Evolutionary conservation across 2,113 vertebrate species (phyloP), one percentile per base, ranked within the genome.

Genomic region (Melanotaenia duboulayi): DNA sequence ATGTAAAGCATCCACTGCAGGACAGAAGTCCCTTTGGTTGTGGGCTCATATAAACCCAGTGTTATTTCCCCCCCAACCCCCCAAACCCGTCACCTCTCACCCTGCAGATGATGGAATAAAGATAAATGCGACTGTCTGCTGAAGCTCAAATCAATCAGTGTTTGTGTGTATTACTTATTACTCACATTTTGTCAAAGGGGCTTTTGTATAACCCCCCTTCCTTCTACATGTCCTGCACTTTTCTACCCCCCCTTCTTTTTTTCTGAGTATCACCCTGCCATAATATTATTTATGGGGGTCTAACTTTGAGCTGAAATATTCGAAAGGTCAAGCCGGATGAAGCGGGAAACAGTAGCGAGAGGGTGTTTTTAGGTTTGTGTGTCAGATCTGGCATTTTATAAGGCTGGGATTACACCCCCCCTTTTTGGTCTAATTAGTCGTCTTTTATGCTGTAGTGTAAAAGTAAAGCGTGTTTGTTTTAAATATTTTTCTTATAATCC

Each of bases 111-210:
- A 94, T 94, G 90, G 93, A 91, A 88, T 92, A 93, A 93, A 93
- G 93, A 95, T 93, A 89, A 93, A 95, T 94, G 93, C 83, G 88
- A 84, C 83, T 89, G 75, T 87, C 87, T 80, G 84, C 85, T 68
- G 61, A 80, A 81, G 82, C 92, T 92, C 87, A 92, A 86, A 96
- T 95, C 95, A 94, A 93, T 95, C 95, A 94, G 89, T 64, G 87
- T 93, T 93, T 90, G 93, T 94, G 93, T 94, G 91, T 93, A 93
- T 95, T 94, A 94, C 92, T 94, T 94, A 94, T 94, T 93, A 91
- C 92, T 94, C 92, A 87, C 91, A 91, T 94, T 91, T 94, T 94
- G 92, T 93, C 92, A 93, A 89, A 56, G 83, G 89, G 89, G 4
- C 90, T 91, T 93, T 79, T 86, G 73, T 91, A 70, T 91, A 86